Evolutionary conservation across 2,113 vertebrate species (phyloP), one percentile per base, ranked within the genome.

Genomic region (Paedocypris sp.): DNA sequence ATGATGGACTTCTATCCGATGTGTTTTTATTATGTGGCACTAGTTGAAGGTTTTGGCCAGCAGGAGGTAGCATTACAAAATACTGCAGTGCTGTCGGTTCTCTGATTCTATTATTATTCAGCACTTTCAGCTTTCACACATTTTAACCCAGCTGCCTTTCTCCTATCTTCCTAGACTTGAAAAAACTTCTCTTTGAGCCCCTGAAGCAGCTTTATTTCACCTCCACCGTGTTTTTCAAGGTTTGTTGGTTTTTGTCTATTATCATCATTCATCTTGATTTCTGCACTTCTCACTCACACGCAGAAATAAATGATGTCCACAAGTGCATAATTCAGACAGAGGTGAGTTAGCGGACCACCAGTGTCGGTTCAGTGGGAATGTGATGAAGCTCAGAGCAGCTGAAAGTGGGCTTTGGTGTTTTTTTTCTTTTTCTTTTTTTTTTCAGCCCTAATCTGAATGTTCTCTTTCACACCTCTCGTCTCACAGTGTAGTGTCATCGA

Each of bases 211-310:
- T 98, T 9, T 97, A 94, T 74, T 89, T 92, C 77, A 92, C 89
- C 20, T 94, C 93, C 2, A 88, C 87, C 0, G 41, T 93, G 66
- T 94, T 87, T 81, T 93, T 96, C 71, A 94, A 97, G 91, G 95
- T 97, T 83, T 16, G 47, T 39, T 6, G 29, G 25, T 29, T 10
- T 3, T 60, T 15, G 4, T 8, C n/a, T 9, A 4, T 9, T 29
- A 12, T 23, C 6, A 29, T 31, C 6, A 9, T 25, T 23, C 12
- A 4, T 48, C 3, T 56, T 3, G 3, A 16, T 63, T 51, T n/a
- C n/a, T n/a, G 1, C n/a, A n/a, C n/a, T n/a, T n/a, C n/a, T 50
- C 1, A 19, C 13, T 18, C 1, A 29, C 1, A 4, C 2, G 36
- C 28, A 42, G 12, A 45, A 7, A 25, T n/a, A 32, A 12, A 9